Evolutionary conservation across 2,888 invertebrate genomes (phyloP).

Genomic region (Acronicta alni): DNA sequence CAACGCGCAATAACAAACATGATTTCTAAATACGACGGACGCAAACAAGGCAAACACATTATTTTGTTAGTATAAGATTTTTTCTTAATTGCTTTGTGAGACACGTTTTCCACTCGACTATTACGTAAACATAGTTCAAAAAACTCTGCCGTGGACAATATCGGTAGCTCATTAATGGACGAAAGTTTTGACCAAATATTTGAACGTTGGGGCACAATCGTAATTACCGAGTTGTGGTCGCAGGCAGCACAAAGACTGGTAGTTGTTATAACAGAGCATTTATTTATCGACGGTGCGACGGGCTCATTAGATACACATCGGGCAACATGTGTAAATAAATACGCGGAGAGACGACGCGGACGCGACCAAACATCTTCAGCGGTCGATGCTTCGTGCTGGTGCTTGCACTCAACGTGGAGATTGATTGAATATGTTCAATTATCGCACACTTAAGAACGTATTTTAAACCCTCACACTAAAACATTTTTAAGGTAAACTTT

Average conservation of each 20-base stretch:
- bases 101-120: conserved; percentile 72
- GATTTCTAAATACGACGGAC: conserved; percentile 72
- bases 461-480: conserved; percentile 14
- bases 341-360: conserved; percentile 66
- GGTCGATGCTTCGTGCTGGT: conserved; percentile 64
- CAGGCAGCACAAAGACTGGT: conserved; percentile 81
- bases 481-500: too few relatives aligned
- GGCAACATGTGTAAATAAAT: conserved; percentile 85
- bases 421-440: conserved; percentile 59
- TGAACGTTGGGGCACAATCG: conserved; percentile 79
- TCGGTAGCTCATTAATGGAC: conserved; percentile 87
- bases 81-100: conserved; percentile 74
- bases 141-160: conserved; percentile 72
- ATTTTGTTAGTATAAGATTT: conserved; percentile 68
- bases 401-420: conserved; percentile 48
- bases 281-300: conserved; percentile 75
- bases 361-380: conserved; percentile 77
- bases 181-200: conserved; percentile 87
- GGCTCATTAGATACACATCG: conserved; percentile 86
- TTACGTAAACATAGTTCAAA: conserved; percentile 80
- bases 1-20: conserved; percentile 77
- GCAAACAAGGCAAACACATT: conserved; percentile 77
- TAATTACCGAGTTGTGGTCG: conserved; percentile 79
- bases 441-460: conserved; percentile 28
- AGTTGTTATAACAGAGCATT: conserved; percentile 82